Conservation (phyloP, 2,888 invertebrate species). For the Branchipolynoe longqiensis region DNA sequence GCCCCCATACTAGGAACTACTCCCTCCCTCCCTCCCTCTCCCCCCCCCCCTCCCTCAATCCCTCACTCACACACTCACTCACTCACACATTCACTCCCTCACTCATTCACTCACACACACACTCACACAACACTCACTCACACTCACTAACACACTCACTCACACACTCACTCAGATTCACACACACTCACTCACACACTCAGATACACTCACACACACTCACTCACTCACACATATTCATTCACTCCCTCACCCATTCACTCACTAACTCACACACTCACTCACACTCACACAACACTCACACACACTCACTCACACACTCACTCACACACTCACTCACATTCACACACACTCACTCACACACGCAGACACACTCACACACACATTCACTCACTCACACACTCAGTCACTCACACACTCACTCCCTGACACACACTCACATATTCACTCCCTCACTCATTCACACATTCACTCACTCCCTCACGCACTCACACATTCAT, state of each 20-base stretch:
- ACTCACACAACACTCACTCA: neutral
- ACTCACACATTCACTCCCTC: neutral
- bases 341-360: neutral
- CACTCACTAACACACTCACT: neutral
- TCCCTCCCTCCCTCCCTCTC: neutral
- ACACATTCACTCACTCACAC: neutral
- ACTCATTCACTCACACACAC: neutral
- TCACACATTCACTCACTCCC: neutral
- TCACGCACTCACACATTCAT: neutral
- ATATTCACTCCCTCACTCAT: neutral
- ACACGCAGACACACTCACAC: neutral
- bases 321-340: neutral
- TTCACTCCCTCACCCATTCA: no score
- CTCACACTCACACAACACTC: neutral
- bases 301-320: neutral
- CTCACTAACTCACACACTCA: neutral
- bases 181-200: neutral
- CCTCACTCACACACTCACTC: neutral
- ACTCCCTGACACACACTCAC: neutral
- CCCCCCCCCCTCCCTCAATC: neutral
- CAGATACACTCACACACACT: neutral
- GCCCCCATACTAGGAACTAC: no score
- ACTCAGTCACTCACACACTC: neutral
- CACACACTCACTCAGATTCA: no score
- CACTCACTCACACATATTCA: neutral